phyloP scores from a whole-genome alignment of 2,888 invertebrate species.

The Leptogaster cylindrica region DNA sequence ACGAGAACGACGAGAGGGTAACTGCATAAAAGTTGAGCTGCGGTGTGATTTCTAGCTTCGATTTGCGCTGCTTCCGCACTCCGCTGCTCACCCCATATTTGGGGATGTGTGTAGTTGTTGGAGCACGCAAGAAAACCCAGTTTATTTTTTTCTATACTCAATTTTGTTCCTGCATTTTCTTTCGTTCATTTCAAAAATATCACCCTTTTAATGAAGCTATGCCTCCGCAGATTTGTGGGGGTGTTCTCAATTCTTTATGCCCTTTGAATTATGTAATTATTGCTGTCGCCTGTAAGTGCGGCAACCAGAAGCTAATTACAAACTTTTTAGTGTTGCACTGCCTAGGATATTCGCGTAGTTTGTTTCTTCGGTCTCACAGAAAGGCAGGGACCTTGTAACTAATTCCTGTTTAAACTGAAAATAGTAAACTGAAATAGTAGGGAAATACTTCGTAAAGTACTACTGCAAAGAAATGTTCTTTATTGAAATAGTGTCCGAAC shows the following conservation, averaged over 20 bases:
- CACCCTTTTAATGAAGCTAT: background rate
- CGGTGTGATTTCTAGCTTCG: background rate
- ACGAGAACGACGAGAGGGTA: background rate
- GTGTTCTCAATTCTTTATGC: background rate
- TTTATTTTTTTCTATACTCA: background rate
- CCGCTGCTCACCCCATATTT: background rate
- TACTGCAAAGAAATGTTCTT: too few relatives aligned
- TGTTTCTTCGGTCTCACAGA: too few relatives aligned
- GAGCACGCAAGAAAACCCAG: background rate
- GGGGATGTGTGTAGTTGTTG: background rate
- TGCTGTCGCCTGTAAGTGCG: background rate
- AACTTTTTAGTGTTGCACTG: background rate
- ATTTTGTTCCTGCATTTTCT: background rate
- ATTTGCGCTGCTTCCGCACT: background rate
- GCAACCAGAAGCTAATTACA: background rate
- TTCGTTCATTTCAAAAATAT: background rate
- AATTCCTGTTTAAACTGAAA: too few relatives aligned
- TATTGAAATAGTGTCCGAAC: too few relatives aligned
- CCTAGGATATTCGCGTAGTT: too few relatives aligned
- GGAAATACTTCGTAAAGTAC: too few relatives aligned
- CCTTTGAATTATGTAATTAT: conserved; percentile 7
- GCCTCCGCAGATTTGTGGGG: background rate
- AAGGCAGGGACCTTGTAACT: too few relatives aligned
- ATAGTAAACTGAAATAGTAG: too few relatives aligned
- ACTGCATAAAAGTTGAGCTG: conserved; percentile 30